phyloP scores from a whole-genome alignment of 2,113 vertebrate genomes.

The Alethe castanea region DNA sequence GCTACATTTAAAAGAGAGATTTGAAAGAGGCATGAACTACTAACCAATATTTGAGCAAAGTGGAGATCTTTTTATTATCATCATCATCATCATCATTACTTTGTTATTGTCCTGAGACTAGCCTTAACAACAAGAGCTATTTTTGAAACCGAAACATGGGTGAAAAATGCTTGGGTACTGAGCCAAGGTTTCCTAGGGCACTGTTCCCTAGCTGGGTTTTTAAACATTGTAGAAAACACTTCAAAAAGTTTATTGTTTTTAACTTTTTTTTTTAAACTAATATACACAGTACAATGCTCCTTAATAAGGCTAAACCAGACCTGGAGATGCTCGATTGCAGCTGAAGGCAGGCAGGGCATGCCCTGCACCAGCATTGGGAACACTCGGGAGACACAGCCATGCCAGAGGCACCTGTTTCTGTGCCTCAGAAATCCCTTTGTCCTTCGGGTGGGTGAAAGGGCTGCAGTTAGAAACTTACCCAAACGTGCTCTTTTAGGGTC shows the following conservation, averaged over 20 bases:
- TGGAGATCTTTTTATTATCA: background rate
- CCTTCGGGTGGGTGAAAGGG: background rate
- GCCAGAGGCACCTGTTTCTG: background rate
- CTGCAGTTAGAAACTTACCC: background rate
- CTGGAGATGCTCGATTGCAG: background rate
- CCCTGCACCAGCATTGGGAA: background rate
- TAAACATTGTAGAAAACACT: conserved; percentile 24
- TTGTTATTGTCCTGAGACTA: conserved; percentile 24
- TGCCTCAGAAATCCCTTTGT: background rate
- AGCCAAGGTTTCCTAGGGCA: conserved; percentile 49
- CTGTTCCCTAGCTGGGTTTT: background rate
- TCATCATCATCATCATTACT: background rate
- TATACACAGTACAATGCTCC: background rate
- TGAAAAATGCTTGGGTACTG: background rate
- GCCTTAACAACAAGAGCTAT: conserved; percentile 32
- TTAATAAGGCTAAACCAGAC: background rate
- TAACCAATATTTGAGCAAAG: background rate
- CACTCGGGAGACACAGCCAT: background rate
- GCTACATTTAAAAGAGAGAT: background rate
- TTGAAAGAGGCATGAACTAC: background rate
- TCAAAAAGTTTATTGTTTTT: background rate
- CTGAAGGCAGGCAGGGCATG: background rate
- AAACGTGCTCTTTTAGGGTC: background rate
- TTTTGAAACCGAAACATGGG: conserved; percentile 41
- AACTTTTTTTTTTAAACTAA: background rate